A percentile compares a stretch with the other conserved stretches of the same genome.
Conservation (phyloP, 2,797 vertebrate genomes). For the Hephaestus fuliginosus region DNA sequence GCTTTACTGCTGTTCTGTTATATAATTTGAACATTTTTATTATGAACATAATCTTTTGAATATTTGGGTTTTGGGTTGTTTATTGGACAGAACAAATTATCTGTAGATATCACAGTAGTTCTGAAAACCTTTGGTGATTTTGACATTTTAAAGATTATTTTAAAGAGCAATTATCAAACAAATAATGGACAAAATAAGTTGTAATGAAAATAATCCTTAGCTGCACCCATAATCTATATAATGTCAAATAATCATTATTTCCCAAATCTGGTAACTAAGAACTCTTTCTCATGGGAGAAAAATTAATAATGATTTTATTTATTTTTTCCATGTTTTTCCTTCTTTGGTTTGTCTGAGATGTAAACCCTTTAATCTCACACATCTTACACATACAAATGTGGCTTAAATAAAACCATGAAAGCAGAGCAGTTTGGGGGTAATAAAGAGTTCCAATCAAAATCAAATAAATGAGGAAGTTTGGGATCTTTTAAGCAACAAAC, state of each 20-base stretch:
- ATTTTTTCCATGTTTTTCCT: background rate
- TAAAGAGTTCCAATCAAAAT: slow-evolving; percentile 5
- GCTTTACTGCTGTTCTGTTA: background rate
- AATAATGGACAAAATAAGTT: background rate
- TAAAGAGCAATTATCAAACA: background rate
- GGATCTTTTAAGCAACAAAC: slow-evolving; percentile 14
- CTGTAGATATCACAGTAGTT: background rate
- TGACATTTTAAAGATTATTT: background rate
- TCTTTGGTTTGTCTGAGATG: background rate
- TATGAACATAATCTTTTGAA: background rate
- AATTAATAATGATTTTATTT: background rate
- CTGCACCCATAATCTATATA: background rate
- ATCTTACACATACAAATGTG: background rate
- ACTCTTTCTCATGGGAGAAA: background rate
- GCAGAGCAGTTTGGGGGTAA: background rate
- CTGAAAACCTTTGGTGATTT: background rate
- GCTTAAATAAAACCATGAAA: background rate
- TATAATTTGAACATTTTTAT: too few species aligned
- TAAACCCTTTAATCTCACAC: background rate
- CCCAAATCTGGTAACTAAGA: background rate
- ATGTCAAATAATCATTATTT: background rate
- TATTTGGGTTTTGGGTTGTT: background rate
- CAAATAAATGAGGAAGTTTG: slow-evolving; percentile 3
- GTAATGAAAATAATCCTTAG: background rate
- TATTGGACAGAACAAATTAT: background rate